Conservation (phyloP, 2,888 invertebrate species). For the Sesia bembeciformis region DNA sequence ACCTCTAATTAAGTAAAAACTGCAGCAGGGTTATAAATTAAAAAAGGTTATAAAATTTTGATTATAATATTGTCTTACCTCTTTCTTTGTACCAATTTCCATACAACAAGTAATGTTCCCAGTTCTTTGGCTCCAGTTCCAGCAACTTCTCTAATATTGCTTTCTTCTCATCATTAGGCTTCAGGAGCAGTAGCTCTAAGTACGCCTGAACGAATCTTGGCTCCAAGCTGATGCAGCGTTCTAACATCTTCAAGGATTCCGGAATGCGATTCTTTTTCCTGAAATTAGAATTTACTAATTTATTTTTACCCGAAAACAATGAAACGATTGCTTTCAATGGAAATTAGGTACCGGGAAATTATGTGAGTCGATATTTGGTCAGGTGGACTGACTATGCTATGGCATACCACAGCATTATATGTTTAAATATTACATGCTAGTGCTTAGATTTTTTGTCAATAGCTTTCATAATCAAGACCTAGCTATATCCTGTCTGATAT, state of each 20-base stretch:
- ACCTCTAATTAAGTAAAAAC: neutral
- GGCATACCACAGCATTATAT: no score
- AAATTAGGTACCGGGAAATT: no score
- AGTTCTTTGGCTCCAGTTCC: constrained; percentile 78
- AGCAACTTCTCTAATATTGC: constrained; percentile 76
- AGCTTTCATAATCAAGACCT: no score
- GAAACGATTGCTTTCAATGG: no score
- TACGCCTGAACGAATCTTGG: constrained; percentile 81
- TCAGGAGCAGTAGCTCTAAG: constrained; percentile 76
- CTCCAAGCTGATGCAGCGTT: constrained; percentile 79
- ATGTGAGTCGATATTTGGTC: no score
- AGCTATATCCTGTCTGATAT: no score
- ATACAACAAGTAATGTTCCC: constrained; percentile 81
- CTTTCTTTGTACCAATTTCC: constrained; percentile 81
- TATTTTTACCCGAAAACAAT: no score
- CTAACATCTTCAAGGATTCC: constrained; percentile 79
- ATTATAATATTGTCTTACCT: constrained; percentile 49
- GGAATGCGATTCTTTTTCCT: constrained; percentile 79
- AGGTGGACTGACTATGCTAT: no score
- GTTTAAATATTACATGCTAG: no score
- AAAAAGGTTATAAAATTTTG: neutral
- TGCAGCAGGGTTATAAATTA: neutral
- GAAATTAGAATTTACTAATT: constrained; percentile 16
- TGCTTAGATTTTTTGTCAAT: no score
- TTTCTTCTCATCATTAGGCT: constrained; percentile 68